Conservation (phyloP, 2,113 vertebrate species). For the Ageneiosus marmoratus region DNA sequence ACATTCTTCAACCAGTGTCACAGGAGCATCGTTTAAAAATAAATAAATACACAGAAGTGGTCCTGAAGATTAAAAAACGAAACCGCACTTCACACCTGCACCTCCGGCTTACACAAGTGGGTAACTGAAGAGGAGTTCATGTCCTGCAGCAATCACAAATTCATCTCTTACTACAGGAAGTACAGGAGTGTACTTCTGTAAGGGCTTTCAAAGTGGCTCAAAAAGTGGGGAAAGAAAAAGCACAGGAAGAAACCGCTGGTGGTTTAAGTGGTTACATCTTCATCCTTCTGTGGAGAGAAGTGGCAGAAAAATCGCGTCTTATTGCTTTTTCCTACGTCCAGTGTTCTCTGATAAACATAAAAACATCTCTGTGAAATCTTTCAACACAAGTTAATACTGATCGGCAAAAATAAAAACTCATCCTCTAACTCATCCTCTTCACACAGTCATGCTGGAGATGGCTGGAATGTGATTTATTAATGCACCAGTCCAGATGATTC, state of each 20-base stretch:
- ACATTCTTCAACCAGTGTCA: slow-evolving; percentile 38
- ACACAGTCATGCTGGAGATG: not conserved
- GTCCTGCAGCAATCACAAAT: not conserved
- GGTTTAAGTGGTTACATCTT: not conserved
- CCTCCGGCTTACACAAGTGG: not conserved
- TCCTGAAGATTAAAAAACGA: not conserved
- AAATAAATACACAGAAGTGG: slow-evolving; percentile 39
- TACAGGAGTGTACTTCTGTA: too few relatives aligned
- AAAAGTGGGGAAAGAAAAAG: not conserved
- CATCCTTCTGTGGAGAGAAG: not conserved
- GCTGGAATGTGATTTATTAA: slow-evolving; percentile 45
- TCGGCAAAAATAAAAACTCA: slow-evolving; percentile 18
- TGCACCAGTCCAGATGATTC: not conserved
- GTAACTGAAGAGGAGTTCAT: too few relatives aligned
- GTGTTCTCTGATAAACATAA: slow-evolving; percentile 42
- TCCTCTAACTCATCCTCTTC: not conserved
- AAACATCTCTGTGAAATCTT: not conserved
- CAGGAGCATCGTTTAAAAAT: not conserved
- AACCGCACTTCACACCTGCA: not conserved
- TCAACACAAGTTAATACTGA: slow-evolving; percentile 49
- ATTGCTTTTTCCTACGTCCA: slow-evolving; percentile 44
- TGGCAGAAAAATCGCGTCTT: not conserved
- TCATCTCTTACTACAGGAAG: too few relatives aligned
- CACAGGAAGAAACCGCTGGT: not conserved
- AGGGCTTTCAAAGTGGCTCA: not conserved